Conservation (phyloP, 2,888 invertebrate species). For the Drosophila anomalata region DNA sequence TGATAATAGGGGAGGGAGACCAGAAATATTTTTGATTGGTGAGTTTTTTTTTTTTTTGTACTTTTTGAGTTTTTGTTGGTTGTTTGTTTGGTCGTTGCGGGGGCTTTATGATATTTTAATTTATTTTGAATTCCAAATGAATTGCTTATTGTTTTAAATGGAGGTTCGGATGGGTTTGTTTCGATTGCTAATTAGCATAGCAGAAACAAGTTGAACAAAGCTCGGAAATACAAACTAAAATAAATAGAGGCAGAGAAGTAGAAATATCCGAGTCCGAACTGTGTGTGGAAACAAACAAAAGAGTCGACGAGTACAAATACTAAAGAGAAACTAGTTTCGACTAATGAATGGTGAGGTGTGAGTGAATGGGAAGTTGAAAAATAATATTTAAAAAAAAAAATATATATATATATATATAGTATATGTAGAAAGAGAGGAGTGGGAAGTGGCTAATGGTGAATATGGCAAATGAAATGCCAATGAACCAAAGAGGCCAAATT, state of each 20-base stretch:
- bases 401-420: conserved; percentile 3
- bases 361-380: conserved; percentile 65
- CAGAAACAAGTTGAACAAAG: conserved; percentile 43
- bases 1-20: conserved; percentile 5
- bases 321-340: conserved; percentile 66
- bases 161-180: conserved; percentile 51
- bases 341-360: conserved; percentile 68
- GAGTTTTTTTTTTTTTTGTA: neutral
- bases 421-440: conserved; percentile 14
- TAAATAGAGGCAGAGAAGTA: conserved; percentile 24
- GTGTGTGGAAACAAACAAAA: conserved; percentile 23
- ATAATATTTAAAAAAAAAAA: conserved; percentile 10
- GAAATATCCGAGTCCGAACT: conserved; percentile 15
- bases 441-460: conserved; percentile 36
- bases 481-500: conserved; percentile 74
- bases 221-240: conserved; percentile 40
- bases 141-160: conserved; percentile 72
- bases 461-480: conserved; percentile 69
- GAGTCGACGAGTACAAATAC: conserved; percentile 19
- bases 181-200: conserved; percentile 68
- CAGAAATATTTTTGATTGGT: conserved; percentile 28
- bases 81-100: conserved; percentile 5
- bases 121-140: conserved; percentile 63
- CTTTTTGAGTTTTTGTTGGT: conserved; percentile 1
- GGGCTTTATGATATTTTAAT: conserved; percentile 61